Evolutionary conservation across 2,113 vertebrate genomes (phyloP).

Genomic region (Lophotis ruficrista): DNA sequence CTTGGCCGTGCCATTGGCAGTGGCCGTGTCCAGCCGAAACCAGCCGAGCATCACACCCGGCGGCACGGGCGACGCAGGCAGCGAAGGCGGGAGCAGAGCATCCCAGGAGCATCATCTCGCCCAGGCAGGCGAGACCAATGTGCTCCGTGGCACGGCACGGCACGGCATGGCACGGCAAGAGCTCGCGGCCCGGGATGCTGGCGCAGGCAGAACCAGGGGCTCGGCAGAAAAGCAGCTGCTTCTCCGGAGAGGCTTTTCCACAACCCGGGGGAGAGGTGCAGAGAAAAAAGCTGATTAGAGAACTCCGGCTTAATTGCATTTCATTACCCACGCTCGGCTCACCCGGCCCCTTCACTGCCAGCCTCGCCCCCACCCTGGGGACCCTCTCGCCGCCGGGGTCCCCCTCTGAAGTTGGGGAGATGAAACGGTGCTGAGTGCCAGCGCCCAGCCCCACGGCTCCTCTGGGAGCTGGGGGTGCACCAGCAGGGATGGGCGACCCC

Average conservation of each 20-base stretch:
- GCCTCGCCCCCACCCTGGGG: background rate
- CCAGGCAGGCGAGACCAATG: too few relatives aligned
- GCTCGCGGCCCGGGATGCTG: rapidly evolving
- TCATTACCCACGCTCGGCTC: background rate
- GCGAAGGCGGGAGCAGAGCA: too few relatives aligned
- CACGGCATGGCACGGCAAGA: background rate
- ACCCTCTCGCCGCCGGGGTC: background rate
- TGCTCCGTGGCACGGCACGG: too few relatives aligned
- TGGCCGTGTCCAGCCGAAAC: background rate
- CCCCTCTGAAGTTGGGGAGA: background rate
- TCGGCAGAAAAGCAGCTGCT: background rate
- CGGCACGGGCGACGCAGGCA: too few relatives aligned
- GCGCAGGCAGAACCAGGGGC: background rate
- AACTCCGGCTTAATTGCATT: background rate
- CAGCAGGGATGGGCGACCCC: background rate
- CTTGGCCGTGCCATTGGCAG: background rate
- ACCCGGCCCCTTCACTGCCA: background rate
- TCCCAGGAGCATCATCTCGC: too few relatives aligned
- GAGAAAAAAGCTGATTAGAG: background rate
- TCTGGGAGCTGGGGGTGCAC: background rate
- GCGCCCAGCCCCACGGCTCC: rapidly evolving
- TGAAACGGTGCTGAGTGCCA: background rate
- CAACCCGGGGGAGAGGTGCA: background rate
- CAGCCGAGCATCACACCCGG: background rate
- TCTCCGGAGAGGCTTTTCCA: background rate